phyloP scores from a whole-genome alignment of 2,888 invertebrate genomes.

The Drosophila acutilabella region DNA sequence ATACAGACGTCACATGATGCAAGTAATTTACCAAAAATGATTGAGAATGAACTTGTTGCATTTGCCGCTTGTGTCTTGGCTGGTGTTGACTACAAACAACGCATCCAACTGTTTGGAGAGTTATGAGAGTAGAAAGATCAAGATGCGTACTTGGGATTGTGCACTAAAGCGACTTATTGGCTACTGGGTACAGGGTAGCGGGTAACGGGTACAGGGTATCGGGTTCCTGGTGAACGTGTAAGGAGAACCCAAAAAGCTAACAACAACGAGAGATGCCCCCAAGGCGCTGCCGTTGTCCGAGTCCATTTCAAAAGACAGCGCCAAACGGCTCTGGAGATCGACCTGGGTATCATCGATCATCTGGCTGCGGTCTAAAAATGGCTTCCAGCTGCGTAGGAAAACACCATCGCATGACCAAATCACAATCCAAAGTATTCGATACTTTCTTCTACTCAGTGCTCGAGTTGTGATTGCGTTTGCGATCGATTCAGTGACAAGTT shows the following conservation, averaged over 20 bases:
- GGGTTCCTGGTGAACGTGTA: slow-evolving; percentile 60
- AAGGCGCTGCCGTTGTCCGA: slow-evolving; percentile 73
- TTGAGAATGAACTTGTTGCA: slow-evolving; percentile 74
- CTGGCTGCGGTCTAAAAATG: slow-evolving; percentile 76
- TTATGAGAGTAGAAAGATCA: slow-evolving; percentile 23
- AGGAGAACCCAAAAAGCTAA: slow-evolving; percentile 70
- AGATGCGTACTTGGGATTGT: slow-evolving; percentile 12
- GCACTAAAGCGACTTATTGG: slow-evolving; percentile 5
- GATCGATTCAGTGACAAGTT: slow-evolving; percentile 60
- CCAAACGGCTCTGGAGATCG: slow-evolving; percentile 43
- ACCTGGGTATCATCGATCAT: slow-evolving; percentile 79
- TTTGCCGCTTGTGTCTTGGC: slow-evolving; percentile 37
- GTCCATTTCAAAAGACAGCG: slow-evolving; percentile 75
- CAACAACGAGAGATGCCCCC: slow-evolving; percentile 66
- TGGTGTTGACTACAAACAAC: slow-evolving; percentile 43
- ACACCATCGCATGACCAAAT: slow-evolving; percentile 82
- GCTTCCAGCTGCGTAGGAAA: slow-evolving; percentile 80
- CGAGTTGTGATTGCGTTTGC: slow-evolving; percentile 78
- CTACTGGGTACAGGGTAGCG: background rate
- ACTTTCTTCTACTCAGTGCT: slow-evolving; percentile 72
- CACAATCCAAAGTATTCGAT: slow-evolving; percentile 65
- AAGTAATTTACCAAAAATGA: slow-evolving; percentile 78
- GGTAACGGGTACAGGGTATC: background rate
- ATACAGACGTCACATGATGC: slow-evolving; percentile 77
- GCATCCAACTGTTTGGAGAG: slow-evolving; percentile 31